These are phyloP conservation scores for Aurelia sp. DNA, from an alignment of 30 jellyfish, hydroid and myxozoan species.

Conservation along the genomic window DNA sequence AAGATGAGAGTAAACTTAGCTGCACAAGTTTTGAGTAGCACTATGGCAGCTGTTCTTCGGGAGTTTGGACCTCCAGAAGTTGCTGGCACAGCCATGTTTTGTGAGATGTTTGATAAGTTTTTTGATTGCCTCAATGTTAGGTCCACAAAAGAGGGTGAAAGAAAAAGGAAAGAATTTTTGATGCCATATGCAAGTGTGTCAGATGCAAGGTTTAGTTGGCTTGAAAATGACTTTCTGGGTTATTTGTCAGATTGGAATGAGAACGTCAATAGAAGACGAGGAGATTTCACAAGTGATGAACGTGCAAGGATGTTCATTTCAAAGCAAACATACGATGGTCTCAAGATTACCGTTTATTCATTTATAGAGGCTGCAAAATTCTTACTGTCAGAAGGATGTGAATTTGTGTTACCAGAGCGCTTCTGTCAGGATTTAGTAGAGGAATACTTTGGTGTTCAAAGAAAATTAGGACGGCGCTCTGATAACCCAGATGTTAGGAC, in stretches of 20 bases:
- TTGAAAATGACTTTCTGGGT: conserved; percentile 5
- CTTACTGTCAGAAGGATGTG: neutral
- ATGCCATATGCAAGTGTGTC: conserved; percentile 32
- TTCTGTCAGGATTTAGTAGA: conserved; percentile 17
- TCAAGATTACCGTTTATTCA: conserved; percentile 11
- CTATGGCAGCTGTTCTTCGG: conserved; percentile 36
- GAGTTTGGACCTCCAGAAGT: conserved; percentile 24
- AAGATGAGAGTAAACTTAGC: conserved; percentile 67
- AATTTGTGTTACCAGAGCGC: conserved; percentile 19
- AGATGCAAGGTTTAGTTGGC: neutral
- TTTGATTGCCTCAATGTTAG: conserved; percentile 64
- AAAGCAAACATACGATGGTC: conserved; percentile 26
- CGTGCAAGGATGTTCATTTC: conserved; percentile 14
- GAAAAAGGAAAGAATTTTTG: conserved; percentile 17
- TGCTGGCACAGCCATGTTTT: conserved; percentile 56
- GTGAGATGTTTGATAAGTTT: conserved; percentile 40
- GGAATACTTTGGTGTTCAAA: conserved; percentile 39
- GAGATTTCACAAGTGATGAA: neutral
- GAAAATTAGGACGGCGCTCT: conserved; percentile 9
- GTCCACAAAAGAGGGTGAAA: conserved; percentile 22
- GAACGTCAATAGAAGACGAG: neutral
- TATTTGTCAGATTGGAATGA: neutral
- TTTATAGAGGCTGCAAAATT: neutral
- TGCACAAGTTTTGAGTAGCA: conserved; percentile 53
- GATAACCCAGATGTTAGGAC: conserved; percentile 33